Conservation (phyloP, 2,888 invertebrate genomes). For the Ferrisia virgata region DNA sequence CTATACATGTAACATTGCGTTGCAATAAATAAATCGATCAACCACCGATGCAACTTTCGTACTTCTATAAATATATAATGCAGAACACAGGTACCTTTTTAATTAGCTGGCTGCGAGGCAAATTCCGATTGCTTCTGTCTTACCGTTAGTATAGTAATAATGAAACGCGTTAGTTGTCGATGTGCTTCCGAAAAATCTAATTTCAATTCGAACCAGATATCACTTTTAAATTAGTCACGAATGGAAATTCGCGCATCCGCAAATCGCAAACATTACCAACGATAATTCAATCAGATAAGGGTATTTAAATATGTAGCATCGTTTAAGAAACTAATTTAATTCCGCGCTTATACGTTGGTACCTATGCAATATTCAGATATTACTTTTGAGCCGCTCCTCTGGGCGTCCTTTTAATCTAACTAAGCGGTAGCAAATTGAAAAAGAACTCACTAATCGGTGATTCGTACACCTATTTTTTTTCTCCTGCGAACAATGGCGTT, state of each 20-base stretch:
- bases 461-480: not conserved
- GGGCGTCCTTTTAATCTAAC: not conserved
- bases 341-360: not conserved
- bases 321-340: constrained; percentile 21
- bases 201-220: not conserved
- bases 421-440: not conserved
- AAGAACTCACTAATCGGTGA: not conserved
- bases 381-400: not conserved
- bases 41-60: not conserved
- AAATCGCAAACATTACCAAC: not conserved
- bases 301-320: constrained; percentile 11
- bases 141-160: not conserved
- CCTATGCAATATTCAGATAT: not conserved
- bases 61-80: not conserved
- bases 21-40: not conserved
- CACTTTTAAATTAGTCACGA: constrained; percentile 11
- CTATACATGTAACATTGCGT: not conserved
- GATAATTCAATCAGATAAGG: constrained; percentile 8
- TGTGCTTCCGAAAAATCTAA: constrained; percentile 19
- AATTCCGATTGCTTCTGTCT: constrained; percentile 40
- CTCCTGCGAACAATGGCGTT: not conserved
- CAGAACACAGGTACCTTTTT: not conserved
- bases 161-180: not conserved
- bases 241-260: not conserved
- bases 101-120: constrained; percentile 18